Evolutionary conservation across 2,797 vertebrate species (phyloP).

Genomic region (Scleropages formosus): DNA sequence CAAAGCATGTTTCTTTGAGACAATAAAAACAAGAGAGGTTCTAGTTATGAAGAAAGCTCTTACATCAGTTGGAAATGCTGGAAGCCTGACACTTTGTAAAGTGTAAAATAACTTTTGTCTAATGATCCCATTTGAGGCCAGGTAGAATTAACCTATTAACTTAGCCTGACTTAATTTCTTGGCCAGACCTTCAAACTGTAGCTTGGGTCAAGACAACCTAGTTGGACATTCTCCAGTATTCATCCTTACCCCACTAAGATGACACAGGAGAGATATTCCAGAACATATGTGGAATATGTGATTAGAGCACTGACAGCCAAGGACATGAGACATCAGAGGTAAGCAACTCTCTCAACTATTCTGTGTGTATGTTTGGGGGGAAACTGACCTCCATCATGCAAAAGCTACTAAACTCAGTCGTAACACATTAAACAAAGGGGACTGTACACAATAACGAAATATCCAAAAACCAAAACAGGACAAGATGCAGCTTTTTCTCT

Average conservation of each 20-base stretch:
- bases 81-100: constrained; percentile 53
- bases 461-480: no score
- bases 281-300: constrained; percentile 71
- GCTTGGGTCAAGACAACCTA: constrained; percentile 77
- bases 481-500: no score
- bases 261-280: constrained; percentile 82
- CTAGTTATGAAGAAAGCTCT: no score
- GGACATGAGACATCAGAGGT: constrained; percentile 20
- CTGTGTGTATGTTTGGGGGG: no score
- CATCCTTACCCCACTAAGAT: constrained; percentile 75
- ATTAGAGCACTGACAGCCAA: constrained; percentile 75
- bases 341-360: neutral
- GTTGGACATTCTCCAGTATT: constrained; percentile 76
- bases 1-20: no score
- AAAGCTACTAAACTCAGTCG: no score
- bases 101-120: constrained; percentile 63
- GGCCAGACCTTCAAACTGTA: constrained; percentile 71
- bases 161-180: constrained; percentile 71
- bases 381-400: no score
- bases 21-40: no score
- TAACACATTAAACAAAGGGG: no score
- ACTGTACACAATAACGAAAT: no score
- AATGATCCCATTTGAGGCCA: constrained; percentile 69
- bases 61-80: no score
- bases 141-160: constrained; percentile 76